A percentile compares a stretch with the other conserved stretches of the same genome.
phyloP scores from a whole-genome alignment of 1,140 invertebrate species.

The Diprion similis region DNA sequence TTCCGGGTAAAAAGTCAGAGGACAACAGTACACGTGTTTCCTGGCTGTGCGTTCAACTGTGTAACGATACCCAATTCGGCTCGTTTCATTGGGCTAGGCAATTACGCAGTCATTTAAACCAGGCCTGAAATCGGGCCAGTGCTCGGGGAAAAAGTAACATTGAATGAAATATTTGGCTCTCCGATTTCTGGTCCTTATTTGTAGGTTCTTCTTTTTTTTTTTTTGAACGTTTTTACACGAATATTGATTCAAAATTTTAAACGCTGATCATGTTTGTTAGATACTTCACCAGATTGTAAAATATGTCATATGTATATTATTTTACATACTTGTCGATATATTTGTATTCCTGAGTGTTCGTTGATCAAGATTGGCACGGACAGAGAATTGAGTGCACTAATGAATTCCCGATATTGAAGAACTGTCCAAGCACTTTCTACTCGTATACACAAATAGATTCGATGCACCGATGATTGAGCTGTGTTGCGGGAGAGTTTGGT shows the following conservation, averaged over 20 bases:
- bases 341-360: background rate
- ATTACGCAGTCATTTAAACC: constrained; percentile 12
- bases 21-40: background rate
- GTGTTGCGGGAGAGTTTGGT: too few species aligned
- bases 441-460: background rate
- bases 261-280: too few species aligned
- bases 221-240: too few species aligned
- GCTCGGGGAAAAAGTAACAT: background rate
- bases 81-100: constrained; percentile 4
- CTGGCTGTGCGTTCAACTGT: background rate
- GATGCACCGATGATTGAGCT: background rate
- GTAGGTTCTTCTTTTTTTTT: background rate
- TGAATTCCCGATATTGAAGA: background rate
- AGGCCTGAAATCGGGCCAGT: background rate
- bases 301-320: too few species aligned
- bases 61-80: constrained; percentile 5
- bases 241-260: too few species aligned
- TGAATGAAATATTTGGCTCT: background rate
- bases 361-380: background rate
- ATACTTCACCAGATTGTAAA: too few species aligned
- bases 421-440: background rate
- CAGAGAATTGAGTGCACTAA: background rate
- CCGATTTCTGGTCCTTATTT: background rate
- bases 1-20: background rate
- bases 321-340: too few species aligned